These are phyloP conservation scores for Hippocampus comes DNA, from an alignment of 2,113 vertebrate genomes.

Conservation along the genomic window DNA sequence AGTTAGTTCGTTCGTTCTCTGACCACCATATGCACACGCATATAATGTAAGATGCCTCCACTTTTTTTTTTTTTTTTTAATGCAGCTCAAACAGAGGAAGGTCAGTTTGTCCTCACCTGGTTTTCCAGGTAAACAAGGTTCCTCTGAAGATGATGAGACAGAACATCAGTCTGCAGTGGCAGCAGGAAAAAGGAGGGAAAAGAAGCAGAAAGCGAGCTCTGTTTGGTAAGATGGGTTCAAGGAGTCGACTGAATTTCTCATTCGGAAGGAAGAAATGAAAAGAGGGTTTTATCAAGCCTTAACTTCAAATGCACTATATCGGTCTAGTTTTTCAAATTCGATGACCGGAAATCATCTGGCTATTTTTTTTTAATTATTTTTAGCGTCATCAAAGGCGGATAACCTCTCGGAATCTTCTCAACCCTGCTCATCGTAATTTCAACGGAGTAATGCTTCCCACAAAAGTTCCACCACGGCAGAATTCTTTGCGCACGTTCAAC, in stretches of 20 bases:
- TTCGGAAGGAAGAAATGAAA: not conserved
- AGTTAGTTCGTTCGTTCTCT: no score
- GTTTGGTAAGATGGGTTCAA: constrained; percentile 2
- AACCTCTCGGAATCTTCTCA: no score
- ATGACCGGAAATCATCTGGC: not conserved
- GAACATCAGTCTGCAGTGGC: constrained; percentile 89
- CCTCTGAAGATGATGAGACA: constrained; percentile 97
- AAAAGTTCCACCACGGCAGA: no score
- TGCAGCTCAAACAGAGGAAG: no score
- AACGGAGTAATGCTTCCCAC: no score
- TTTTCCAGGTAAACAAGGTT: constrained; percentile 94
- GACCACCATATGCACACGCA: no score
- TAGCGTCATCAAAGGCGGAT: no score
- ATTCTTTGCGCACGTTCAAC: no score
- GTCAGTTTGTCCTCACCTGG: constrained; percentile 83
- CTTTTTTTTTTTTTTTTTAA: no score
- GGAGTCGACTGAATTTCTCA: constrained; percentile 2
- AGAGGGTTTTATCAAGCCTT: not conserved
- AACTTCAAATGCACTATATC: not conserved
- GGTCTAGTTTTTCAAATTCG: not conserved
- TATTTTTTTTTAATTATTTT: no score
- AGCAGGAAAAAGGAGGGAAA: constrained; percentile 41
- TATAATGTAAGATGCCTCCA: no score
- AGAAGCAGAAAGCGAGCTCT: constrained; percentile 15
- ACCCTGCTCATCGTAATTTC: no score